A percentile compares a stretch with the other conserved stretches of the same genome.
Conservation (phyloP, 2,113 vertebrate species). For the Aleadryas rufinucha region DNA sequence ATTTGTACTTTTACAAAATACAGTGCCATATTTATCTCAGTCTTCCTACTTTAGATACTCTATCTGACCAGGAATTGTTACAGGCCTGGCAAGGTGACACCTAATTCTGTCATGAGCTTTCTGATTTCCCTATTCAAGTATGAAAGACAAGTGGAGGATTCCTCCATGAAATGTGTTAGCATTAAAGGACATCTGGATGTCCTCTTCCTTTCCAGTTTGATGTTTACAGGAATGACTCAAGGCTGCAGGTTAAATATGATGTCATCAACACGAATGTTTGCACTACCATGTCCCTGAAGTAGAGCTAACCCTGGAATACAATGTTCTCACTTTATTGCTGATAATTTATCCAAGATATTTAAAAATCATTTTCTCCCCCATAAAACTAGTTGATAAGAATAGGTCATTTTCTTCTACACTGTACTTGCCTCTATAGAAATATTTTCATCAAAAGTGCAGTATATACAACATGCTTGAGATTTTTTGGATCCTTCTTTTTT, state of each 20-base stretch:
- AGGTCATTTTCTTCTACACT: neutral
- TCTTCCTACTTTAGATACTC: neutral
- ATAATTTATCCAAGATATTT: neutral
- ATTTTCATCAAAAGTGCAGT: neutral
- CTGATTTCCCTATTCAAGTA: neutral
- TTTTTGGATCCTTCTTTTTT: neutral
- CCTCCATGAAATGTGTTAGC: neutral
- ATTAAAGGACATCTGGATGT: neutral
- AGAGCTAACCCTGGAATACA: neutral
- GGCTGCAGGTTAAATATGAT: neutral
- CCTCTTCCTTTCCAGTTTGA: neutral
- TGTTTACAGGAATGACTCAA: neutral
- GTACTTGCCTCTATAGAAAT: neutral
- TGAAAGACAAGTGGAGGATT: neutral
- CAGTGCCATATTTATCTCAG: neutral
- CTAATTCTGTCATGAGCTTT: fast-evolving
- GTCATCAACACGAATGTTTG: neutral
- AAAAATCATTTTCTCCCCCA: fast-evolving
- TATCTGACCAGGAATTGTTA: neutral
- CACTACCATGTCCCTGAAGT: neutral
- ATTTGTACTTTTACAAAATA: neutral
- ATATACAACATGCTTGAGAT: neutral
- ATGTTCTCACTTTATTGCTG: neutral
- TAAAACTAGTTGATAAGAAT: neutral
- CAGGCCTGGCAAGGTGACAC: neutral